Conservation (phyloP, 2,797 vertebrate genomes). For the Cossypha polioptera region DNA sequence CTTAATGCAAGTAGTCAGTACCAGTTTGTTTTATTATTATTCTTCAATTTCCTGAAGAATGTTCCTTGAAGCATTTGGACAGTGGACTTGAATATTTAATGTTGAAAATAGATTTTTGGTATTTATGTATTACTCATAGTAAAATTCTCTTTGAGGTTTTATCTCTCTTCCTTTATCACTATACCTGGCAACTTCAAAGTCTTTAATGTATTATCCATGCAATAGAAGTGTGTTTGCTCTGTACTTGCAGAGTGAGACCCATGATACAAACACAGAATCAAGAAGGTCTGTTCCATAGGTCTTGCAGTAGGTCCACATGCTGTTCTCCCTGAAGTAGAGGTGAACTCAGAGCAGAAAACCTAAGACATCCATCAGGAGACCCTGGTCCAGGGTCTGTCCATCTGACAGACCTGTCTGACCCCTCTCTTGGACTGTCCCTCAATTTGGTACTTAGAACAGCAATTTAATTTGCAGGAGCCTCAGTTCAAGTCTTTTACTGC, state of each 20-base stretch:
- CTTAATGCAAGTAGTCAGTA: background rate
- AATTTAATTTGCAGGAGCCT: background rate
- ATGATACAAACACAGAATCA: background rate
- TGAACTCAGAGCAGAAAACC: background rate
- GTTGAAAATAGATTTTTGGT: conserved; percentile 7
- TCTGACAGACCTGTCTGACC: background rate
- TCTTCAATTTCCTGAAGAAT: background rate
- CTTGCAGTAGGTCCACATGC: background rate
- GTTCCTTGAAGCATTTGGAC: background rate
- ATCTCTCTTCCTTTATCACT: conserved; percentile 3
- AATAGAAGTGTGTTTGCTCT: rapidly evolving
- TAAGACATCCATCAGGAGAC: background rate
- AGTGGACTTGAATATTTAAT: background rate
- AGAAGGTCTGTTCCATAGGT: background rate
- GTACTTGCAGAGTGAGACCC: background rate
- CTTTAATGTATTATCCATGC: conserved; percentile 52
- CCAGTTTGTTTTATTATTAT: background rate
- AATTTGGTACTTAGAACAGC: background rate
- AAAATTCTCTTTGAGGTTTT: conserved; percentile 52
- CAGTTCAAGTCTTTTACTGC: background rate
- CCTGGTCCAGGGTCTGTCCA: background rate
- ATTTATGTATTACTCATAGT: background rate
- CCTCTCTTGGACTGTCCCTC: background rate
- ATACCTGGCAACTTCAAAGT: conserved; percentile 15
- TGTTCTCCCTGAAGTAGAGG: background rate